These are phyloP conservation scores for Rhynchonycteris naso DNA, from an alignment of 2,797 vertebrate genomes.

Conservation along the genomic window DNA sequence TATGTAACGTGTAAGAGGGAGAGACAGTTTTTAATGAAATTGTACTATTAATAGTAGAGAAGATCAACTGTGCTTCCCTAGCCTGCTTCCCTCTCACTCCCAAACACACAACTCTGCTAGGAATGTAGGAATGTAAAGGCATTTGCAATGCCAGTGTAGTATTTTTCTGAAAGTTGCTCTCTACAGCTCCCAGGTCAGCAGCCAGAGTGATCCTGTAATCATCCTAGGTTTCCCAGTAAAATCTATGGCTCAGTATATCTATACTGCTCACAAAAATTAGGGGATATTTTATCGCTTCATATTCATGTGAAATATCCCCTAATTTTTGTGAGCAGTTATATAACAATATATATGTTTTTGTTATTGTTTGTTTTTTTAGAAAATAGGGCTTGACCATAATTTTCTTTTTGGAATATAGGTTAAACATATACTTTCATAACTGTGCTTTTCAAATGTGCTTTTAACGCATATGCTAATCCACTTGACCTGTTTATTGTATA, in stretches of 20 bases:
- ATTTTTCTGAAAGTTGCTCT: constrained; percentile 12
- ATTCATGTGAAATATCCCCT: too few species aligned
- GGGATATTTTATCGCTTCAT: too few species aligned
- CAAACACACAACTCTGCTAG: neutral
- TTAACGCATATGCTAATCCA: neutral
- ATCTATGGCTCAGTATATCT: neutral
- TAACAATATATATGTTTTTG: neutral
- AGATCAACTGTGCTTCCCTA: neutral
- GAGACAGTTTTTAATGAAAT: constrained; percentile 38
- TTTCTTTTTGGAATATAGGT: constrained; percentile 29
- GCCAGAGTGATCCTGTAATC: neutral
- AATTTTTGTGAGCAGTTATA: too few species aligned
- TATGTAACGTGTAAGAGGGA: neutral
- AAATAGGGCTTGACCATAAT: constrained; percentile 9
- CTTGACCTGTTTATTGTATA: constrained; percentile 31
- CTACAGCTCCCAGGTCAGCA: neutral
- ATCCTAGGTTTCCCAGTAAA: constrained; percentile 32
- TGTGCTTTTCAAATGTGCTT: constrained; percentile 26
- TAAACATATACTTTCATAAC: constrained; percentile 35
- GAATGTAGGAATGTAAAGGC: constrained; percentile 47
- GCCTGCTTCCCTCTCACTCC: neutral
- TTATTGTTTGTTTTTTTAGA: neutral
- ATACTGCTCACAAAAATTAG: too few species aligned
- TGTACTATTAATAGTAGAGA: neutral
- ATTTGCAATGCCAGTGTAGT: neutral